phyloP scores from a whole-genome alignment of 2,888 invertebrate species.

The Limnephilus marmoratus region DNA sequence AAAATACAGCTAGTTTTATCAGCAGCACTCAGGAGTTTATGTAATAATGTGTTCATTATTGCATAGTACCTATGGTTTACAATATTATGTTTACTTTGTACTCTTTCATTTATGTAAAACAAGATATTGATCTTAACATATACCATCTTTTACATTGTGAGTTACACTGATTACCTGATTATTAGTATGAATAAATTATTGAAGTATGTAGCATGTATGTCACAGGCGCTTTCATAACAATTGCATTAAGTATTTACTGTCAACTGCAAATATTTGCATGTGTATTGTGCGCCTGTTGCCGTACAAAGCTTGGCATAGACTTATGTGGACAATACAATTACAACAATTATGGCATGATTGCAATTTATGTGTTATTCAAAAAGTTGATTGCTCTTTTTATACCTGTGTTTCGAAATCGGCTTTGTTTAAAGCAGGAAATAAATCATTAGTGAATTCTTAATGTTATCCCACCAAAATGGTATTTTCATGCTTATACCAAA shows the following conservation, averaged over 20 bases:
- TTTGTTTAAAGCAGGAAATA: not conserved
- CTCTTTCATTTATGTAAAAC: not conserved
- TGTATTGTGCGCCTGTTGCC: not conserved
- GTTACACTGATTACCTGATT: not conserved
- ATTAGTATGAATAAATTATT: not conserved
- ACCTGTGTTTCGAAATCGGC: not conserved
- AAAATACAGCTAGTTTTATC: not conserved
- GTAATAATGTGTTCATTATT: not conserved
- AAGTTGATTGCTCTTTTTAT: not conserved
- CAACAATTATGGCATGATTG: not conserved
- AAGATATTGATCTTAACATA: not conserved
- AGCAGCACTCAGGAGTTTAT: not conserved
- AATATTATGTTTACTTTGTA: not conserved
- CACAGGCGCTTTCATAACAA: not conserved
- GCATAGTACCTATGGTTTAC: not conserved
- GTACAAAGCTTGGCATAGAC: not conserved
- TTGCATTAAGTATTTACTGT: slow-evolving; percentile 5
- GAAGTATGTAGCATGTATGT: not conserved
- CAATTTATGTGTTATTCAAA: not conserved
- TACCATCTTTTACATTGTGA: not conserved
- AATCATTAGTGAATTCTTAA: not conserved
- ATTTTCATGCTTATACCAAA: not conserved
- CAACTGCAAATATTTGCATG: slow-evolving; percentile 26
- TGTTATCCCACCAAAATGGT: not conserved
- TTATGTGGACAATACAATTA: not conserved